Base-by-base conservation (phyloP, 1,140 invertebrate genomes). In the Bombus sylvicola region DNA sequence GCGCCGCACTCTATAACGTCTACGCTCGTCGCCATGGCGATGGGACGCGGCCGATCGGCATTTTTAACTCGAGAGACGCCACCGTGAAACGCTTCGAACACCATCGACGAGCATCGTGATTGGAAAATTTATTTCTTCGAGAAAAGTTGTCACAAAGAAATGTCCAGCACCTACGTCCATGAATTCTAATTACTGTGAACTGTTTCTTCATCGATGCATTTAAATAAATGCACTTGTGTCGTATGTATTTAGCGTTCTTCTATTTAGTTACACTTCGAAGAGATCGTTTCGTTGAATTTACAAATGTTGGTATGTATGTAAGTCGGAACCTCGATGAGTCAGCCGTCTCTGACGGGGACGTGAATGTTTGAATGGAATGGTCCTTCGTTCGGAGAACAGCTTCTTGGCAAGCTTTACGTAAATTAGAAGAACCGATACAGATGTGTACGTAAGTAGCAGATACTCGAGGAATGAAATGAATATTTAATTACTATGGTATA, bases 11-110 rank as follows among this genome's bases (percentile, higher is more conserved):
- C 78, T 88, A 88, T 76, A 88, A 87, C 87, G 83, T 75, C 83
- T 72, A 74, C 68, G 77, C 66, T 77, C 83, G 90, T 91, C 89
- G 87, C 87, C 89, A 91, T 91, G 89, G 87, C 87, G 81, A 91
- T 91, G 84, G 76, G 43, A 83, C 80, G 83, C 62, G 64, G 83
- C 57, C 47, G 89, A 90, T 90, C 90, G 89, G 69, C 83, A 69
- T 88, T 91, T 91, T 91, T 87, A 90, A 86, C 85, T 82, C 79
- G 41, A 62, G 59, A 62, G 59, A 73, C 76, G 64, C 12, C 68
- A 47, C 41, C n/a, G 18, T 5, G 2, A 13, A 47, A 34, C 25
- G 73, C 8, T 43, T 47, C 41, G n/a, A 31, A 31, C n/a, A 25
- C 8, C 41, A 47, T 73, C 39, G 41, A 6, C 18, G 4, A 31